These are phyloP conservation scores for Papilio protenor DNA, from an alignment of 2,888 invertebrate species.

Conservation along the genomic window DNA sequence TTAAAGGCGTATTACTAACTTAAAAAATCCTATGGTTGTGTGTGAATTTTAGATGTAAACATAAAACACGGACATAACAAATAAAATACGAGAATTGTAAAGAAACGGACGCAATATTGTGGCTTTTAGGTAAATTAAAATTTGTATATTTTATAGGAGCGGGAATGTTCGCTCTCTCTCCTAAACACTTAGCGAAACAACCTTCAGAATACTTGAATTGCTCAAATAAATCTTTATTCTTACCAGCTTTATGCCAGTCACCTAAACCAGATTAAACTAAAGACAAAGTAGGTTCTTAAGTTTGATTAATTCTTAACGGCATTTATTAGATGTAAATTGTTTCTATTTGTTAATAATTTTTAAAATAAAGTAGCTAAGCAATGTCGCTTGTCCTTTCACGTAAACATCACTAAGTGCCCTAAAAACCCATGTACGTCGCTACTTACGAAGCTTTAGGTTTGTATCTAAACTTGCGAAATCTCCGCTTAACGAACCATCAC, in stretches of 20 bases:
- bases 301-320: too few species aligned
- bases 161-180: neutral
- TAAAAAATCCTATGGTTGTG: neutral
- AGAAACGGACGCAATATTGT: slow-evolving; percentile 30
- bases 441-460: neutral
- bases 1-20: too few species aligned
- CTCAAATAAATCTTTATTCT: neutral
- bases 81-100: slow-evolving; percentile 18
- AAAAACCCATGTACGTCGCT: neutral
- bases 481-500: slow-evolving; percentile 44
- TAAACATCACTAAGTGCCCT: neutral
- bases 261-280: neutral
- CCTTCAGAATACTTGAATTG: neutral
- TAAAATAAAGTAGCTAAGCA: neutral
- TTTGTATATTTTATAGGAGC: slow-evolving; percentile 25
- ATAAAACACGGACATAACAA: neutral
- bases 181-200: slow-evolving; percentile 19
- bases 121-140: slow-evolving; percentile 41
- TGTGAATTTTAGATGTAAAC: neutral
- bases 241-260: neutral
- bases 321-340: too few species aligned
- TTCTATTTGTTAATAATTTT: neutral
- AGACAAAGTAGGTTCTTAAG: neutral
- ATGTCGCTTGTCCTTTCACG: neutral
- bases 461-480: slow-evolving; percentile 43